phyloP scores from a whole-genome alignment of 37 sponge, comb jelly and placozoan genomes.

The Corticium candelabrum region DNA sequence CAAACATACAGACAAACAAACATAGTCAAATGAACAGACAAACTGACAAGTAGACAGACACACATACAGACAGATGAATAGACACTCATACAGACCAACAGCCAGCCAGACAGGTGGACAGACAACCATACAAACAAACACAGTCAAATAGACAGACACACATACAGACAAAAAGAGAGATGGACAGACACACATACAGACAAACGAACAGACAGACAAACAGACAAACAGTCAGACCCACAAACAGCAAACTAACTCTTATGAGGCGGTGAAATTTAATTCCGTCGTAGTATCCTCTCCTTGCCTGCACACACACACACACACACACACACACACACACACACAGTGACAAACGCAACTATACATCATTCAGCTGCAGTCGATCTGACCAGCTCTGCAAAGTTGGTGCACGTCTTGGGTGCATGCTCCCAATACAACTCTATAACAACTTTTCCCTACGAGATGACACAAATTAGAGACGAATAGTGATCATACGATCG shows the following conservation, averaged over 20 bases:
- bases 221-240: too few species aligned
- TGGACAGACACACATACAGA: too few species aligned
- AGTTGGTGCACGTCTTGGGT: conserved; percentile 85
- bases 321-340: not conserved
- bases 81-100: too few species aligned
- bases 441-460: conserved; percentile 65
- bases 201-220: too few species aligned
- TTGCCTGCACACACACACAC: conserved; percentile 27
- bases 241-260: conserved; percentile 58
- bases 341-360: not conserved
- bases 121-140: too few species aligned
- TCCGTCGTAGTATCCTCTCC: conserved; percentile 75
- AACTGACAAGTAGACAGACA: too few species aligned
- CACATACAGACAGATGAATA: too few species aligned
- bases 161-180: too few species aligned
- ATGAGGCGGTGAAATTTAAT: conserved; percentile 94
- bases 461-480: not conserved
- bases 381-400: conserved; percentile 61
- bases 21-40: too few species aligned
- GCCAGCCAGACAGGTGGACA: too few species aligned
- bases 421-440: conserved; percentile 98
- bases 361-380: not conserved
- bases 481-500: not conserved
- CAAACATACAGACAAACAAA: too few species aligned
- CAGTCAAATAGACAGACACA: too few species aligned